These are phyloP conservation scores for Eumerus sabulonum DNA, from an alignment of 2,888 invertebrate species.

Conservation along the genomic window DNA sequence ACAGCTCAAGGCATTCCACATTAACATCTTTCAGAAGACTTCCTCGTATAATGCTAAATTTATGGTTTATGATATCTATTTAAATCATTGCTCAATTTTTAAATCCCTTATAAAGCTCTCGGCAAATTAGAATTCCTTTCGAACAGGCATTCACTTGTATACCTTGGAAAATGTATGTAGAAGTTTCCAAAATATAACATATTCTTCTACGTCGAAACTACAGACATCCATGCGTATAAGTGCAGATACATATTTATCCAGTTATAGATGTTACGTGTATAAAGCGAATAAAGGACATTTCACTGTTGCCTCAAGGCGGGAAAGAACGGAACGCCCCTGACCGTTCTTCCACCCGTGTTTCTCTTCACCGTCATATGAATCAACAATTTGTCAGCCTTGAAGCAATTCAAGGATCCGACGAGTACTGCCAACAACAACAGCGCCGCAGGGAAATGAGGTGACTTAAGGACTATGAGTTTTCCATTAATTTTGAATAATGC, in stretches of 20 bases:
- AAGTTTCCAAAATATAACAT: neutral
- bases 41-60: no score
- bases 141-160: no score
- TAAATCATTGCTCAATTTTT: no score
- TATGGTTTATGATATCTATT: no score
- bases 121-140: no score
- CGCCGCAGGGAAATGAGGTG: conserved; percentile 56
- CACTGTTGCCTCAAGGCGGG: conserved; percentile 24
- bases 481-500: conserved; percentile 67
- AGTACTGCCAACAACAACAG: conserved; percentile 3
- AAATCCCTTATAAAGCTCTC: no score
- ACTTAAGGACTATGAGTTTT: conserved; percentile 64
- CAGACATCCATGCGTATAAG: conserved; percentile 19
- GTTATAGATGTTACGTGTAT: conserved; percentile 12
- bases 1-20: no score
- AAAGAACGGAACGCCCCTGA: conserved; percentile 4
- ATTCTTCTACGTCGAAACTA: conserved; percentile 17
- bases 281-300: conserved; percentile 53
- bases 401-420: conserved; percentile 54
- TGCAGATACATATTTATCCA: conserved; percentile 14
- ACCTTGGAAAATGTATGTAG: neutral
- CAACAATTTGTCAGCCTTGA: conserved; percentile 69
- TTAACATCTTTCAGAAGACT: no score
- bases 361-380: conserved; percentile 36
- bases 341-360: neutral